These are phyloP conservation scores for Hesperophylax magnus DNA, from an alignment of 1,140 invertebrate species.

Conservation along the genomic window DNA sequence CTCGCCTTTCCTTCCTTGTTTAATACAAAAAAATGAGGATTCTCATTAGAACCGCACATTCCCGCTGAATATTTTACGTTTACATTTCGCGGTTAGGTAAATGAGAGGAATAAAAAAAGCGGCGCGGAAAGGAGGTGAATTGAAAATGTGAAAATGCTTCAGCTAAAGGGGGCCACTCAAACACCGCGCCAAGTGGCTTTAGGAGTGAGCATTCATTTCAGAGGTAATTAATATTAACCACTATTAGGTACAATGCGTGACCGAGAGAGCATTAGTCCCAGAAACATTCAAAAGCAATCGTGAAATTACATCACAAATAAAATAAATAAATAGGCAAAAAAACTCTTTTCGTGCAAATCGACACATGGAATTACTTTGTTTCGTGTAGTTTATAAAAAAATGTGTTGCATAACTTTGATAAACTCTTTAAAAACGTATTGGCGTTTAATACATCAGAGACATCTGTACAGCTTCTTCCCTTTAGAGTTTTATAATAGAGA, in stretches of 20 bases:
- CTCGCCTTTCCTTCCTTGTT: conserved; percentile 44
- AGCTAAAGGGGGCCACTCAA: conserved; percentile 43
- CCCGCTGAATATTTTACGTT: conserved; percentile 52
- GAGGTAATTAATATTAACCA: background rate
- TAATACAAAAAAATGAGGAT: conserved; percentile 52
- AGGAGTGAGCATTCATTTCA: background rate
- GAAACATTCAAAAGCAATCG: no score
- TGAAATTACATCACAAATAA: no score
- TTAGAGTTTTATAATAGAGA: no score
- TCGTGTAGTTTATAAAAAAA: no score
- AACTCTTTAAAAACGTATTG: no score
- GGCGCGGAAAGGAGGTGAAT: conserved; percentile 44
- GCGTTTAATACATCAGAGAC: no score
- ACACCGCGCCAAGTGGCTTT: conserved; percentile 20
- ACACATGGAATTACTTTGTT: no score
- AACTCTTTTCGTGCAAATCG: no score
- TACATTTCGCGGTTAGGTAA: conserved; percentile 43
- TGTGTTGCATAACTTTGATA: no score
- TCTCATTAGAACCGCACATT: conserved; percentile 51
- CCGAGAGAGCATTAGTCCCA: background rate
- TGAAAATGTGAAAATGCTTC: conserved; percentile 48
- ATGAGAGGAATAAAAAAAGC: conserved; percentile 46
- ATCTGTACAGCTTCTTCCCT: no score
- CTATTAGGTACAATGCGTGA: conserved; percentile 8
- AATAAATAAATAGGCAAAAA: no score